Evolutionary conservation across 2,113 vertebrate species (phyloP).

Genomic region (Anser brachyrhynchus): DNA sequence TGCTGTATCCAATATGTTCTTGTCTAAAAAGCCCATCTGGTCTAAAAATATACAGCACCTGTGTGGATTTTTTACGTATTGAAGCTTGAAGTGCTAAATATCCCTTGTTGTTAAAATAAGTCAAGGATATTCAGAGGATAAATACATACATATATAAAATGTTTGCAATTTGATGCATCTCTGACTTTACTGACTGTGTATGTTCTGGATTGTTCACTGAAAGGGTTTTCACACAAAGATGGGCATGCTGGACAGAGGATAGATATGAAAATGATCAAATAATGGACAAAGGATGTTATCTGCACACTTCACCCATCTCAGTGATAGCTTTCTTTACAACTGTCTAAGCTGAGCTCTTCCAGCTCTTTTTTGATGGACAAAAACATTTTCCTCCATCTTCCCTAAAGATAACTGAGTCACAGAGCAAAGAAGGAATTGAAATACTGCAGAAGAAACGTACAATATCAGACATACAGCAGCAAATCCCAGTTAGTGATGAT

Average conservation of each 20-base stretch:
- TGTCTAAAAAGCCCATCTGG: conserved; percentile 27
- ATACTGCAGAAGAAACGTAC: background rate
- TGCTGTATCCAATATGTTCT: conserved; percentile 15
- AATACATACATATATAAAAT: background rate
- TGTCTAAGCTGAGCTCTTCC: background rate
- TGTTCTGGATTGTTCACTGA: background rate
- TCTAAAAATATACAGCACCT: background rate
- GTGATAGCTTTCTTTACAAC: background rate
- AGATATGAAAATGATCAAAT: background rate
- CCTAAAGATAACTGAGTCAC: background rate
- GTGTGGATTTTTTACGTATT: background rate
- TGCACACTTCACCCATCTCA: background rate
- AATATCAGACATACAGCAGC: background rate
- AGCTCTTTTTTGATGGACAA: background rate
- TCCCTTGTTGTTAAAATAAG: background rate
- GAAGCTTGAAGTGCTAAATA: background rate
- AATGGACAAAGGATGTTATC: background rate
- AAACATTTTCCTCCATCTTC: background rate
- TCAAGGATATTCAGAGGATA: background rate
- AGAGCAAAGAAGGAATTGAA: background rate
- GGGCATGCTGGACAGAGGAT: background rate
- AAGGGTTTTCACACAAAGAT: background rate
- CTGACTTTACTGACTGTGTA: background rate
- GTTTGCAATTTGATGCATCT: background rate
- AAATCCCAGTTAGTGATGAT: background rate